Evolutionary conservation across 2,113 vertebrate species (phyloP), one percentile per base, ranked within the genome.

Genomic region (Leptodactylus fuscus): DNA sequence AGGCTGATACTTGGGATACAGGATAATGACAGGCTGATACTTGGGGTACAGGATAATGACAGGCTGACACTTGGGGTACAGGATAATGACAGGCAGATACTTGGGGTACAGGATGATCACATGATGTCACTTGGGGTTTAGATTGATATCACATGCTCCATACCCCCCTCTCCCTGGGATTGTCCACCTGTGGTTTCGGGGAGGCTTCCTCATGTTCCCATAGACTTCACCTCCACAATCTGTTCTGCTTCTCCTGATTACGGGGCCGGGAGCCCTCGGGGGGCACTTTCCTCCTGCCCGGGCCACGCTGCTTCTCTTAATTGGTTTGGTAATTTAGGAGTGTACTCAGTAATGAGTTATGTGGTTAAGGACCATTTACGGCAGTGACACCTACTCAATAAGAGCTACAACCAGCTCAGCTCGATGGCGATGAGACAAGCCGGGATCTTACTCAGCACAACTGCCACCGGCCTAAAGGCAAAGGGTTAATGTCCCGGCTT

Each of bases 301-400:
- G 55, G 32, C 51, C n/a, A 15, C 32, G 24, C 34, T 32, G 38
- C 41, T 46, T 49, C 46, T 69, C 58, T 46, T 81, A 81, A 81
- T 81, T 81, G 80, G 80, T 69, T 32, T n/a, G 41, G 80, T 81
- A 49, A 81, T 81, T 69, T 81, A 81, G 80, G 62, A 51, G 32
- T n/a, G 12, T 78, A 10, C 76, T 79, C 76, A 60, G 76, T 79
- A 79, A 79, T 79, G 75, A 78, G 24, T 81, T 69, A 81, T 69
- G 60, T 81, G 60, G 60, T 49, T 67, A 81, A 70, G 80, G 80
- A 81, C 80, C 80, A 49, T 81, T 81, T 34, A 51, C 69, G 80
- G 18, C n/a, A 36, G 76, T 78, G 53, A 79, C 51, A 79, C 51
- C 76, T 60, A 78, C 51, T 58, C 44, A 10, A 81, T 70, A 49